Conservation (phyloP, 35 echinoderm and acorn worm species). For the Heliocidaris tuberculata region DNA sequence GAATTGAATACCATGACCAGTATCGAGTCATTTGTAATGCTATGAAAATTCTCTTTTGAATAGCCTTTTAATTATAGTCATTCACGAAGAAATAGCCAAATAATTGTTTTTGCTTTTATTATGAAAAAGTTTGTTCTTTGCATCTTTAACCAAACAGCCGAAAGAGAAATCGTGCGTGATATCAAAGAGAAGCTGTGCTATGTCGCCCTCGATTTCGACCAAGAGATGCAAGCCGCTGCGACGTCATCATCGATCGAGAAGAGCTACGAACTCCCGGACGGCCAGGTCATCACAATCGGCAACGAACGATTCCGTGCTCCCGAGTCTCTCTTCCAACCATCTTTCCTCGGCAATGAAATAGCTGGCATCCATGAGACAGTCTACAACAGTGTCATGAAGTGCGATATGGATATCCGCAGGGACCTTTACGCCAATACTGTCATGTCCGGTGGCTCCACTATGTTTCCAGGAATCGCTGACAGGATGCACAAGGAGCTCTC, state of each 20-base stretch:
- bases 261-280: conserved; percentile 90
- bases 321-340: conserved; percentile 69
- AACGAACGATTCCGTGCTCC: conserved; percentile 82
- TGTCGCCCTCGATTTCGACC: conserved; percentile 83
- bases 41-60: neutral
- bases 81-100: neutral
- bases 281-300: conserved; percentile 90
- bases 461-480: conserved; percentile 91
- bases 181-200: conserved; percentile 95
- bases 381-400: conserved; percentile 87
- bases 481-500: conserved; percentile 89
- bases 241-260: conserved; percentile 77
- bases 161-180: conserved; percentile 92
- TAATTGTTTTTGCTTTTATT: neutral
- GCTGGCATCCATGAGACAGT: conserved; percentile 87
- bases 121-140: neutral
- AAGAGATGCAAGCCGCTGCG: conserved; percentile 85
- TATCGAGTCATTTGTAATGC: neutral
- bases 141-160: conserved; percentile 49
- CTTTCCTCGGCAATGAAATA: conserved; percentile 71
- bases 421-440: conserved; percentile 87
- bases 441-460: conserved; percentile 84
- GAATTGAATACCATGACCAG: neutral
- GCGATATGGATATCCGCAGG: conserved; percentile 80
- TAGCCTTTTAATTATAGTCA: neutral